Evolutionary conservation across 2,888 invertebrate genomes (phyloP), one percentile per base, ranked within the genome.

Genomic region (Plagodis pulveraria): DNA sequence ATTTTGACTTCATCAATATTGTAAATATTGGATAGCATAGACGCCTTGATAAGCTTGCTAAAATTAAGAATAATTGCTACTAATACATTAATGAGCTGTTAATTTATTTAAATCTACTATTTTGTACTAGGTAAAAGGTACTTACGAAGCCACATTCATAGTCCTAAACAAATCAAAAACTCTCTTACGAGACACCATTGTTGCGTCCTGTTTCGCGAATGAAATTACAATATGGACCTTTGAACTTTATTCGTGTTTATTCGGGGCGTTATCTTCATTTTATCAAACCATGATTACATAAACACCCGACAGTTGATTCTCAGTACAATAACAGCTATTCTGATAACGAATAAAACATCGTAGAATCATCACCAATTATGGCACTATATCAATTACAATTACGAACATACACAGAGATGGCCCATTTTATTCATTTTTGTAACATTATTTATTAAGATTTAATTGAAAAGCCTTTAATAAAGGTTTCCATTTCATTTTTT

Each of bases 141-240:
- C 95, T 94, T 93, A 96, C 96, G 96, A 94, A 62, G 94, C 94
- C 55, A 93, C 89, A 51, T 95, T 94, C 58, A 96, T 93, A 36
- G 94, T 93, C 74, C 94, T 93, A 59, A 96, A 84, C 69, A 96
- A 90, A 84, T 95, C 94, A 62, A 96, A 86, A 53, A 95, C 94
- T 75, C 93, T 94, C 80, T 93, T 94, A 69, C 94, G 64, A 33
- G 71, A 70, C 55, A 62, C 60, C 71, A 70, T 72, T 38, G 46
- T 54, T 40, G 33, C 55, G 40, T 40, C 33, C 7, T 36, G 11
- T 7, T 53, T 40, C 40, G 10, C 40, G 40, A 40, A 6, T 35
- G 22, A 22, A 22, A 40, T 42, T 22, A 35, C 36, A 48, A 36
- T 12, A 48, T 41, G 35, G 51, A 60, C 62, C 42, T 63, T 60